A percentile compares a stretch with the other conserved stretches of the same genome.
Conservation (phyloP, 2,888 invertebrate species). For the Pristionchus exspectatus region DNA sequence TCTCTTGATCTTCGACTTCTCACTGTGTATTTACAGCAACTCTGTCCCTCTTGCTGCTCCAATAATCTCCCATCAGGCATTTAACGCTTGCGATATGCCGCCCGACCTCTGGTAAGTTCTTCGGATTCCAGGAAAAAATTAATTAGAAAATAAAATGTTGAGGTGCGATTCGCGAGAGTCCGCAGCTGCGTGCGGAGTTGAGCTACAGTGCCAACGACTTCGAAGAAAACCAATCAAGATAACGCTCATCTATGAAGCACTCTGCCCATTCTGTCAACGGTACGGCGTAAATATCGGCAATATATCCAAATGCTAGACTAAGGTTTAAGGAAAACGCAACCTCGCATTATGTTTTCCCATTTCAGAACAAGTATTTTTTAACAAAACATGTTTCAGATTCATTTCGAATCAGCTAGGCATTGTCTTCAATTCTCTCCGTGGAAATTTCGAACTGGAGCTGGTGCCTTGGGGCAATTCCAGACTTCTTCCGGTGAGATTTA, state of each 20-base stretch:
- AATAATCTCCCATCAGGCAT: slow-evolving; percentile 21
- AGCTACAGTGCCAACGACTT: slow-evolving; percentile 48
- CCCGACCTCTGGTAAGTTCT: slow-evolving; percentile 67
- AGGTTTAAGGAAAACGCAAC: not conserved
- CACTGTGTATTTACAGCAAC: not conserved
- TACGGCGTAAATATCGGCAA: slow-evolving; percentile 49
- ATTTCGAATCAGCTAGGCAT: slow-evolving; percentile 77
- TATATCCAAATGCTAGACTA: no score
- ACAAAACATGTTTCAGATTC: slow-evolving; percentile 61
- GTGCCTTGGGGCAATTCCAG: slow-evolving; percentile 77
- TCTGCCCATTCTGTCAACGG: slow-evolving; percentile 78
- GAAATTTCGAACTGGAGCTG: slow-evolving; percentile 74
- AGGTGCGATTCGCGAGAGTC: slow-evolving; percentile 54
- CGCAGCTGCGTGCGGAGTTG: slow-evolving; percentile 50
- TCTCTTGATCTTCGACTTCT: not conserved
- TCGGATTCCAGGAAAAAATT: not conserved
- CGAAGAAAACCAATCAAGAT: slow-evolving; percentile 71
- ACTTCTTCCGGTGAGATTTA: slow-evolving; percentile 69
- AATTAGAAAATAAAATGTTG: not conserved
- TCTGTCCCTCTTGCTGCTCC: slow-evolving; percentile 28
- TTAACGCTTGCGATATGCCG: slow-evolving; percentile 66
- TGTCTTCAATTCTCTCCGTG: slow-evolving; percentile 73
- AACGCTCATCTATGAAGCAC: slow-evolving; percentile 76
- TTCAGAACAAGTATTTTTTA: not conserved
- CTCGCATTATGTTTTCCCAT: not conserved